phyloP scores from a whole-genome alignment of 2,888 invertebrate genomes.

The Lathronympha strigana region DNA sequence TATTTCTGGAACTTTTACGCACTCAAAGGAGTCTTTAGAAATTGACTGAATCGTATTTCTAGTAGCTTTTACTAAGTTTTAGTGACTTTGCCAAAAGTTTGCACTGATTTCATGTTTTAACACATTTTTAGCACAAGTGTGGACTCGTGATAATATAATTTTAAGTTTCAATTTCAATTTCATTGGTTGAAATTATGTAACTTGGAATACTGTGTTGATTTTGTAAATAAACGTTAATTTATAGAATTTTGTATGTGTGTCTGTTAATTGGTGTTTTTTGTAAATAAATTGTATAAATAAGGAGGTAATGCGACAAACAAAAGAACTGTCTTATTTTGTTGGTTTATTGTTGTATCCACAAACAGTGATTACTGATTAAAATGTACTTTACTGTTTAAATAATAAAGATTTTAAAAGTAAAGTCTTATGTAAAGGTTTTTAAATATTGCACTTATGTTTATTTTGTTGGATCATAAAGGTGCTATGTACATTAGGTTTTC shows the following conservation, averaged over 20 bases:
- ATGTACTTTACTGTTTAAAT: constrained; percentile 32
- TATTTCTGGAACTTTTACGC: constrained; percentile 9
- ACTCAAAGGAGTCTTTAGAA: constrained; percentile 17
- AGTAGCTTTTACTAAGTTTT: constrained; percentile 30
- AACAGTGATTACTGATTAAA: constrained; percentile 26
- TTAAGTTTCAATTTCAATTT: constrained; percentile 60
- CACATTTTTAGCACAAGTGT: constrained; percentile 50
- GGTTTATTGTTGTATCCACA: background rate
- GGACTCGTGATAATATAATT: constrained; percentile 54
- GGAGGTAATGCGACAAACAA: constrained; percentile 32
- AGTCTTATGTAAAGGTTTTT: constrained; percentile 45
- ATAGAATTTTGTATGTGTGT: constrained; percentile 66
- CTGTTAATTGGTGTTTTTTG: constrained; percentile 54
- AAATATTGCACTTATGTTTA: constrained; percentile 41
- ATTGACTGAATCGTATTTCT: constrained; percentile 35
- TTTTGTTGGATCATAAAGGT: constrained; percentile 66
- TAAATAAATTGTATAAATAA: constrained; percentile 51
- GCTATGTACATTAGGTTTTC: constrained; percentile 52
- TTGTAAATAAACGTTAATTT: constrained; percentile 74
- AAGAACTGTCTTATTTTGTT: constrained; percentile 35
- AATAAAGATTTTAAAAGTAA: constrained; percentile 25
- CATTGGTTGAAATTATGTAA: constrained; percentile 56
- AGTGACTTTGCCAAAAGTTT: constrained; percentile 51
- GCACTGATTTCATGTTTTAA: constrained; percentile 51
- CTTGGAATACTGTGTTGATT: constrained; percentile 55